Conservation (phyloP, 1,140 invertebrate genomes). For the Aleiodes sp. region DNA sequence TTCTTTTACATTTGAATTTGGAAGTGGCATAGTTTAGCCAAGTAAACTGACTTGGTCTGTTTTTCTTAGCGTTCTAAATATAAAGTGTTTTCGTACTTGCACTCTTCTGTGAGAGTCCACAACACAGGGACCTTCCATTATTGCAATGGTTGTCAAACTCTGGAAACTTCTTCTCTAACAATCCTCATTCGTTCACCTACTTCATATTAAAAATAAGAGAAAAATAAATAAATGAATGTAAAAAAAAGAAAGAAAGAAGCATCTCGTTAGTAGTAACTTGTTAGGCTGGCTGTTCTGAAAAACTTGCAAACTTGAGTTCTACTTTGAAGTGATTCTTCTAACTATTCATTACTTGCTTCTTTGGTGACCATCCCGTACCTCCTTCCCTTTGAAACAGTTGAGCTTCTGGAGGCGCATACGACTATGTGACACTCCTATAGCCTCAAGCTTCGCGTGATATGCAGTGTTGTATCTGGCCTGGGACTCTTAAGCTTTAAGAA, state of each 20-base stretch:
- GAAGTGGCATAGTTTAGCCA: neutral
- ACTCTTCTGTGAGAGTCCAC: neutral
- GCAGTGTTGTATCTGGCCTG: too few relatives aligned
- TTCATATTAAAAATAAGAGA: constrained; percentile 12
- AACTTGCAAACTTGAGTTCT: constrained; percentile 41
- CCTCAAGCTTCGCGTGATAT: too few relatives aligned
- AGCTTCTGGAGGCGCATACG: neutral
- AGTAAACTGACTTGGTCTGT: neutral
- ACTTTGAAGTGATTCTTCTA: neutral
- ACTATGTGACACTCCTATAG: neutral
- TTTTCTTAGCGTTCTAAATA: neutral
- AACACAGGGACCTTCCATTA: constrained; percentile 28
- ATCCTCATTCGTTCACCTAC: constrained; percentile 24
- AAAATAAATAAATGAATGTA: constrained; percentile 20
- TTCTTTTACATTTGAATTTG: neutral
- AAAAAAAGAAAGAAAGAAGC: constrained; percentile 38
- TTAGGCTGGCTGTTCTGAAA: constrained; percentile 47
- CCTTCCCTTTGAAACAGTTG: neutral
- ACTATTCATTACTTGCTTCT: neutral
- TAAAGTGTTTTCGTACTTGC: constrained; percentile 18
- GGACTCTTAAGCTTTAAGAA: too few relatives aligned
- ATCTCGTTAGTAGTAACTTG: constrained; percentile 52
- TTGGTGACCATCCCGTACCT: neutral
- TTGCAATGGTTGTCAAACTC: constrained; percentile 27
- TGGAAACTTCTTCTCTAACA: constrained; percentile 16